Base-by-base conservation (phyloP, 2,113 vertebrate genomes). In the Smithornis capensis region DNA sequence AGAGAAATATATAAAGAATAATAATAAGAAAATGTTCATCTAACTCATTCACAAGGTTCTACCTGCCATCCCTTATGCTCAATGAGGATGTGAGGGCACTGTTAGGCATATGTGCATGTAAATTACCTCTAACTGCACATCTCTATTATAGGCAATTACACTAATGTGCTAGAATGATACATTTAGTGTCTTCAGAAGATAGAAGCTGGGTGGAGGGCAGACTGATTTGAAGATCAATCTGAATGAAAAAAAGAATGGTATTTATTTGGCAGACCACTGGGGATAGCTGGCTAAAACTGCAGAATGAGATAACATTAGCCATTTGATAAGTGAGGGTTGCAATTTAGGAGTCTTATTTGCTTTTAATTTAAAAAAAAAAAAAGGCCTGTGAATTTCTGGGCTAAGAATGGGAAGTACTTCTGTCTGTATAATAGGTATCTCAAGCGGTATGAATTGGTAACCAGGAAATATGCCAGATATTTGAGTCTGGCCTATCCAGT, bases 91-190 rank as follows among this genome's bases (percentile, higher is more conserved):
- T 96, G 93, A 95, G 94, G 94, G 86, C 90, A 95, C 94, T 90
- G 94, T 86, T 95, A 95, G 96, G 95, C 90, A 79, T 96, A 97
- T 95, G 95, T 96, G 95, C 93, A 96, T 96, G 94, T 96, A 93
- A 97, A 96, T 95, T 96, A 96, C 95, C 90, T 96, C 86, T 95
- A 95, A 95, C 94, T 96, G 96, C 95, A 96, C 92, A 92, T 97
- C 94, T 97, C 94, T 96, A 96, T 96, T 96, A 96, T 97, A 97
- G 95, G 90, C 95, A 96, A 97, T 95, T 94, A 95, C 88, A 94
- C 96, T 94, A 94, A 95, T 96, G 95, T 94, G 94, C 94, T 96
- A 93, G 93, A 96, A 96, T 96, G 93, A 94, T 97, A 95, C 95
- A 95, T 93, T 96, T 97, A 96, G 93, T 93, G 93, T 96, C 95